Base-by-base conservation (phyloP, 2,113 vertebrate species). In the Vicugna pacos region DNA sequence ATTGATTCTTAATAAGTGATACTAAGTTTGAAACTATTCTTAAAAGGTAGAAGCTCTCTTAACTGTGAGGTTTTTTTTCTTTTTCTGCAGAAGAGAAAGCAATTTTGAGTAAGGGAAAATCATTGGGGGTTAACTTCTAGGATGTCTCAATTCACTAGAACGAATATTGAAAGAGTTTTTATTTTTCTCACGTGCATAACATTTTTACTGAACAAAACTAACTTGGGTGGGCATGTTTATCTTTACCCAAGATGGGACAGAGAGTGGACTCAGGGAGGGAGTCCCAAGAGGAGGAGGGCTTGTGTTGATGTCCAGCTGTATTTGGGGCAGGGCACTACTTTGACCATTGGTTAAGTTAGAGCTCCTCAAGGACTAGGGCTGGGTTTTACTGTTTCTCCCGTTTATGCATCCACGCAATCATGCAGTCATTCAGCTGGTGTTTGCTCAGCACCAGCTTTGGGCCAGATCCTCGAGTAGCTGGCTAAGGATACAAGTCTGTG, bases 1-100 rank as follows among this genome's bases (percentile, higher is more conserved):
- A 97, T 94, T 70, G 89, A 86, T 90, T 96, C 86, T 93, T 97
- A 91, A 87, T 95, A 97, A 97, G 60, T 96, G 65, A 97, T 94
- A 94, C 81, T 92, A 97, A 97, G 94, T 98, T 98, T 92, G 94
- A 91, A 96, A 94, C 91, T 96, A 77, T 97, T 97, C 87, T 93
- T 79, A 97, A 97, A 95, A 97, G 95, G 69, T 93, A 26, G 93
- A 95, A 91, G 60, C 91, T 80, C 79, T 95, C 90, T 96, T 77
- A 96, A 94, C 67, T 88, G 96, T 80, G 28, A 70, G 56, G 30
- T 54, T 91, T 52, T 91, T 58, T 50, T 26, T 28, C 4, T 64
- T 89, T 72, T 69, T n/a, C 76, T 89, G 8, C 30, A 85, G 56
- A 77, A 93, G 73, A 84, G 89, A 95, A 94, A 75, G 32, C 32